Evolutionary conservation across 2,888 invertebrate genomes (phyloP), one percentile per base, ranked within the genome.

Genomic region (Thalpophila matura): DNA sequence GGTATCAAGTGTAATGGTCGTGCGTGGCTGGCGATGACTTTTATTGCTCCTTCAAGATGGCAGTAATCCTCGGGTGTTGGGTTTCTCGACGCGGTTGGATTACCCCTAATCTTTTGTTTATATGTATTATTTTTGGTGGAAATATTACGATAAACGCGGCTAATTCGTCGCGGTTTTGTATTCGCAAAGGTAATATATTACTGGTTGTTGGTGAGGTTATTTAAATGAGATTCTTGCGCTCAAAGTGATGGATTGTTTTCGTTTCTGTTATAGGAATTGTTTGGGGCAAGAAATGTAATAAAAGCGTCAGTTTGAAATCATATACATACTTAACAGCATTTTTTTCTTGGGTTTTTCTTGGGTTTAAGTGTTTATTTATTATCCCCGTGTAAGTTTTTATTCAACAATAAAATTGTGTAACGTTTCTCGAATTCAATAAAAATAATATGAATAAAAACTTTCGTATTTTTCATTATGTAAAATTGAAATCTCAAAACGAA

Each of bases 1-100:
- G 91, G 89, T 86, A 87, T 90, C 89, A 86, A 62, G 69, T 67
- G 57, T 63, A 74, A 70, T 71, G 58, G 73, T 56, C 76, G 81
- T 77, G 78, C 81, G 82, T 84, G 84, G 79, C 66, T 63, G 56
- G 58, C 69, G 74, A 76, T 82, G 91, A 79, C 92, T 92, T 92
- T 92, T 93, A 93, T 93, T 89, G 86, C 92, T 81, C 74, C 83
- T 88, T 88, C 87, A 85, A 92, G 92, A 89, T 81, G 88, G 74
- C 77, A 72, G 89, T 91, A 91, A 91, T 89, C 91, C 86, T 33
- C 35, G 74, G 85, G 83, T 89, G 86, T 78, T 71, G 70, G 62
- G 67, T 57, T 75, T 61, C 74, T 69, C 81, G 77, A 77, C 81
- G 77, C 73, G 69, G 79, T 72, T 69, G 89, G 89, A 86, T 91